phyloP scores from a whole-genome alignment of 2,113 vertebrate species.

The Ramphastos sulfuratus region DNA sequence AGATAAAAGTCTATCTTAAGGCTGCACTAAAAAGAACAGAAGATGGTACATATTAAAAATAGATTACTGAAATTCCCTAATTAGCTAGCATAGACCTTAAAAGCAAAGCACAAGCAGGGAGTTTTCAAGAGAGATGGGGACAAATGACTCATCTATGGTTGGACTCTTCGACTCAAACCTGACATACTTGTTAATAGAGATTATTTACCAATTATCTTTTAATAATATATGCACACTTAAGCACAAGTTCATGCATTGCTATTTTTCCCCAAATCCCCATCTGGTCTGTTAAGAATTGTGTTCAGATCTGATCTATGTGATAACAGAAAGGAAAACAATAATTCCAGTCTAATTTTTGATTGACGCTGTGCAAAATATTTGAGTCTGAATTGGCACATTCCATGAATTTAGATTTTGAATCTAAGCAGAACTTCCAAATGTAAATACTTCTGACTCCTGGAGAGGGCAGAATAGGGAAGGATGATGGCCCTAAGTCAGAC shows the following conservation, averaged over 20 bases:
- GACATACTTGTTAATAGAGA: slow-evolving; percentile 16
- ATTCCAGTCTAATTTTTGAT: not conserved
- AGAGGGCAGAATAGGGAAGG: not conserved
- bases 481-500: not conserved
- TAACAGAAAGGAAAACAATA: not conserved
- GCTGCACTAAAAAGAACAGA: slow-evolving; percentile 81
- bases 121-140: slow-evolving; percentile 61
- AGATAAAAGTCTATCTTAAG: slow-evolving; percentile 84
- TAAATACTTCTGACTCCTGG: not conserved
- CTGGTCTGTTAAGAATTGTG: not conserved
- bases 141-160: slow-evolving; percentile 57
- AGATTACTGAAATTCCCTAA: slow-evolving; percentile 79
- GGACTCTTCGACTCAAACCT: slow-evolving; percentile 56
- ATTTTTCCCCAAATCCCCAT: not conserved
- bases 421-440: not conserved
- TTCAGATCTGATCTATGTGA: not conserved
- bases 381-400: not conserved
- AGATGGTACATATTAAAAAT: slow-evolving; percentile 81
- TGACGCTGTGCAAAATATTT: not conserved
- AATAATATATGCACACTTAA: not conserved
- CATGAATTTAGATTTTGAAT: not conserved
- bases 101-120: slow-evolving; percentile 64
- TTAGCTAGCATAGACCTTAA: slow-evolving; percentile 72
- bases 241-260: not conserved
- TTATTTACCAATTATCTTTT: slow-evolving; percentile 37